Evolutionary conservation across 1,140 invertebrate species (phyloP).

Genomic region (Aculops lycopersici): DNA sequence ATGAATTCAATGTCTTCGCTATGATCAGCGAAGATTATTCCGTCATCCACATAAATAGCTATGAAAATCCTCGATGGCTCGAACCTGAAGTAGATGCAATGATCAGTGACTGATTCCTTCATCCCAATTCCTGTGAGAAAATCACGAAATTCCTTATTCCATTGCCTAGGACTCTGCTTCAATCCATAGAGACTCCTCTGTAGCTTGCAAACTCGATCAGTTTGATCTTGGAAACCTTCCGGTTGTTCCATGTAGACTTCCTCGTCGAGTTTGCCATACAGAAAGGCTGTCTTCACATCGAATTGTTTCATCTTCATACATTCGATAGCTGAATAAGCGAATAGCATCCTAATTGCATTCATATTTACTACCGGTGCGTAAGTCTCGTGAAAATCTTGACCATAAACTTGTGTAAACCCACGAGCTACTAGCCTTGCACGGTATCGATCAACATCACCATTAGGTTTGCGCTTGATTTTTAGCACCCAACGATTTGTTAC

Average conservation of each 20-base stretch:
- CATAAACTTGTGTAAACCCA: slow-evolving; percentile 9
- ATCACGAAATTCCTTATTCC: slow-evolving; percentile 11
- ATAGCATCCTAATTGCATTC: background rate
- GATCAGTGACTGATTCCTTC: background rate
- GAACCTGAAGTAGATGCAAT: background rate
- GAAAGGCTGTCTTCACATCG: slow-evolving; percentile 16
- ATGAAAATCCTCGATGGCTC: slow-evolving; percentile 10
- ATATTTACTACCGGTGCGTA: slow-evolving; percentile 8
- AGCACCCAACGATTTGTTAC: slow-evolving; percentile 16
- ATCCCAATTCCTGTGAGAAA: slow-evolving; percentile 4
- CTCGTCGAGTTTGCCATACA: slow-evolving; percentile 17
- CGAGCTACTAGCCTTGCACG: slow-evolving; percentile 17
- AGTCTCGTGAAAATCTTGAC: slow-evolving; percentile 11
- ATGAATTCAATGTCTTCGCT: background rate
- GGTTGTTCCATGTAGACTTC: slow-evolving; percentile 16
- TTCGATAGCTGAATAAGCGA: background rate
- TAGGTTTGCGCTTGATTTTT: slow-evolving; percentile 12
- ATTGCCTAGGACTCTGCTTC: slow-evolving; percentile 9
- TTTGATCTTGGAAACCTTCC: slow-evolving; percentile 13
- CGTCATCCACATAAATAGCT: slow-evolving; percentile 20
- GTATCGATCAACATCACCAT: slow-evolving; percentile 11
- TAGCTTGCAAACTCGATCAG: slow-evolving; percentile 8
- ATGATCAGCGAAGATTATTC: slow-evolving; percentile 13
- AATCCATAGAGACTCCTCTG: slow-evolving; percentile 10
- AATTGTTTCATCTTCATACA: slow-evolving; percentile 7